Base-by-base conservation (phyloP, 1,140 invertebrate species). In the Drosophila malerkotliana region DNA sequence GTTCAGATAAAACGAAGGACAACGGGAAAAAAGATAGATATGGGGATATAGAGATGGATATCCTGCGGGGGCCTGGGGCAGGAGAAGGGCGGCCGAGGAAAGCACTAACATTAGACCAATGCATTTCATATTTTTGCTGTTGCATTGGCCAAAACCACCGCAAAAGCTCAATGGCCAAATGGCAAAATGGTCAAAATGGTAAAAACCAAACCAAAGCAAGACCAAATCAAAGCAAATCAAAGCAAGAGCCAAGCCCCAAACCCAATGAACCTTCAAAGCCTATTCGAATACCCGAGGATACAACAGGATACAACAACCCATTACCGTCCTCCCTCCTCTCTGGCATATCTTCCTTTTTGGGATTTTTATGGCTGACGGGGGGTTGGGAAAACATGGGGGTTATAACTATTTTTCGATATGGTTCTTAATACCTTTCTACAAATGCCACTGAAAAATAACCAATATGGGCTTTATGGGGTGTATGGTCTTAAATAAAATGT, bases 81-180 rank as follows among this genome's bases (percentile, higher is more conserved):
- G 8, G 15, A 2, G 15, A 12, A 32, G 53, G 26, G 4, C 3
- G 12, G 5, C 14, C 10, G 6, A 8, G 14, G 32, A 14, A n/a
- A 28, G 26, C 26, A 28, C 34, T 10, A 37, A 49, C 68, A 72
- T 72, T 72, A 72, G 69, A 53, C 54, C 68, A 72, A 72, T 72
- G 68, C 68, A 72, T 72, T 72, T 72, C 68, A 72, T 72, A 72
- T 72, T 72, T 72, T 64, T 37, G 34, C 37, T 61, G 51, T 48
- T 72, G 56, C 69, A 53, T 1, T 39, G 47, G 26, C 34, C 51
- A 72, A 69, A 71, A 57, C 64, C 66, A 72, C 66, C 66, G 53
- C 68, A 72, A 72, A 59, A 71, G 67, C 68, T 72, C 68, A 59
- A 72, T 60, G 67, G 66, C 55, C 54, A 69, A 69, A 54, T 61